These are phyloP conservation scores for Octonoba sinensis DNA, from an alignment of 2,888 invertebrate genomes.

Conservation along the genomic window DNA sequence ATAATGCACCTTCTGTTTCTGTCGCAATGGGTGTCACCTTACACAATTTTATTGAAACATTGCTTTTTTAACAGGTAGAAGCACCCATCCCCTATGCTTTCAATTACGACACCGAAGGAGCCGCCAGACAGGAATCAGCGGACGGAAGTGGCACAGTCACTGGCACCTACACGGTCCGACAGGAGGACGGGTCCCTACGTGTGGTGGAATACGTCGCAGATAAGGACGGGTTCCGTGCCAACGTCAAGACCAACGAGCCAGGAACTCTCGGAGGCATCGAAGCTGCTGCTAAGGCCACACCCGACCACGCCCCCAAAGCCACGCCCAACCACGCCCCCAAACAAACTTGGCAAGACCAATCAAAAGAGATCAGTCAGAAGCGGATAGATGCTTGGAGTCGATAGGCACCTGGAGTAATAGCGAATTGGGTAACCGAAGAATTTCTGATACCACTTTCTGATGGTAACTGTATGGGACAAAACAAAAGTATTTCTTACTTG, in stretches of 20 bases:
- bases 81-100: slow-evolving; percentile 61
- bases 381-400: slow-evolving; percentile 19
- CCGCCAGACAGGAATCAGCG: slow-evolving; percentile 43
- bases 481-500: neutral
- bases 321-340: neutral
- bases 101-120: slow-evolving; percentile 55
- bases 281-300: slow-evolving; percentile 39
- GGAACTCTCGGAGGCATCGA: slow-evolving; percentile 61
- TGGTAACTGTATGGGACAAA: neutral
- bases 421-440: neutral
- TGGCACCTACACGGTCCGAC: slow-evolving; percentile 51
- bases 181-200: slow-evolving; percentile 50
- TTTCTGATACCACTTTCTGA: neutral
- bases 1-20: too few species aligned
- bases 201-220: slow-evolving; percentile 60
- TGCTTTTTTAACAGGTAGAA: slow-evolving; percentile 14
- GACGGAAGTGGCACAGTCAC: slow-evolving; percentile 54
- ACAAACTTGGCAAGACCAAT: neutral
- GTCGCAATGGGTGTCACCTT: too few species aligned
- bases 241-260: slow-evolving; percentile 62
- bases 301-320: slow-evolving; percentile 38
- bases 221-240: slow-evolving; percentile 58
- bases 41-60: too few species aligned
- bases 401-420: slow-evolving; percentile 9
- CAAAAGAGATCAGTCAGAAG: slow-evolving; percentile 37